These are phyloP conservation scores for Glossophaga mutica DNA, from an alignment of 2,797 vertebrate species.

Conservation along the genomic window DNA sequence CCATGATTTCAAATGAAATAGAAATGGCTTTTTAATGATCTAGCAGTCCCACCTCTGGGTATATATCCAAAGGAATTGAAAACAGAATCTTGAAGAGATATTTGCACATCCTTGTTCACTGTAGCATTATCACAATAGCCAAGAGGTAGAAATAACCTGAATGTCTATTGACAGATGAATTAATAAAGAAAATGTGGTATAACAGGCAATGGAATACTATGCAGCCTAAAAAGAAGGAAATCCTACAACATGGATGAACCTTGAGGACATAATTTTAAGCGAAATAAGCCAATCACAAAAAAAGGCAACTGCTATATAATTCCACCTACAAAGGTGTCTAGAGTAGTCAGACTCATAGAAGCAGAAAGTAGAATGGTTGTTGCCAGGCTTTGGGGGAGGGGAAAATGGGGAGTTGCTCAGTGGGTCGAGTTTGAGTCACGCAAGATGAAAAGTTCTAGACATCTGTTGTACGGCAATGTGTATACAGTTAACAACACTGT, in stretches of 20 bases:
- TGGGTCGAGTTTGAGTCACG: neutral
- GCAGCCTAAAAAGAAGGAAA: neutral
- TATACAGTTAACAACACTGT: neutral
- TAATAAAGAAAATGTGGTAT: neutral
- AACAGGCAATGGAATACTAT: neutral
- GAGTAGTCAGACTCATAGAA: neutral
- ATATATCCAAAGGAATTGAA: neutral
- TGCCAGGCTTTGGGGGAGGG: neutral
- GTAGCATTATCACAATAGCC: neutral
- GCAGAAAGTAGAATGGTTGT: neutral
- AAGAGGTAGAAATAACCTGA: neutral
- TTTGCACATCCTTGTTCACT: neutral
- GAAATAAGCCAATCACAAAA: neutral
- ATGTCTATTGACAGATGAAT: neutral
- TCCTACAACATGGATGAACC: neutral
- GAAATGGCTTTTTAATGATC: neutral
- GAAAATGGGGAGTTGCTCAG: neutral
- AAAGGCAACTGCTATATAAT: neutral
- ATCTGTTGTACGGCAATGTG: rapidly evolving
- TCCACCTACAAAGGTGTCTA: neutral
- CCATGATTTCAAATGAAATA: neutral
- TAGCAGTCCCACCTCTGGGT: neutral
- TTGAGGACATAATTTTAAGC: neutral
- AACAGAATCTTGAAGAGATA: neutral
- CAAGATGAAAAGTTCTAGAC: neutral